Conservation (phyloP, 2,797 vertebrate species). For the Urocyon cinereoargenteus region DNA sequence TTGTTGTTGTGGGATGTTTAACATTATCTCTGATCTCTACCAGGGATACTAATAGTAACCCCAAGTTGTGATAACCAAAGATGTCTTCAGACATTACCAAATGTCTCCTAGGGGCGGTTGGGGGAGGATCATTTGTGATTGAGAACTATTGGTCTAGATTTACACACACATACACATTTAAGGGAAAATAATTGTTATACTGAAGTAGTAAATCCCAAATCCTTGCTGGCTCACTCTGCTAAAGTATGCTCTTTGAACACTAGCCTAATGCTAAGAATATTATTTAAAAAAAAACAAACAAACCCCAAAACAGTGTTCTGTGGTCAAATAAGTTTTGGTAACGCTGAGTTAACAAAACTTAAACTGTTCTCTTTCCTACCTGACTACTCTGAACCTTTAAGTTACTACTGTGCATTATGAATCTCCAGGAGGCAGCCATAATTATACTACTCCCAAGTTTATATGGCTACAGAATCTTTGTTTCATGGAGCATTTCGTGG, state of each 20-base stretch:
- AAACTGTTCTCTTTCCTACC: background rate
- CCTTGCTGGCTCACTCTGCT: background rate
- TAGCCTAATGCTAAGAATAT: background rate
- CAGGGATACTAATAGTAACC: background rate
- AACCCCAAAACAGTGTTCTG: background rate
- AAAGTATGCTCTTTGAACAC: background rate
- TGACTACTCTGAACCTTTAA: background rate
- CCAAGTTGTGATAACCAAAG: background rate
- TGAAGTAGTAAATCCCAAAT: slow-evolving; percentile 19
- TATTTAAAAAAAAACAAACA: background rate
- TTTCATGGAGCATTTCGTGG: background rate
- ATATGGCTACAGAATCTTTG: background rate
- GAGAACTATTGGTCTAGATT: background rate
- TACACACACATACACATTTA: background rate
- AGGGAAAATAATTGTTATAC: background rate
- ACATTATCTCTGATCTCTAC: background rate
- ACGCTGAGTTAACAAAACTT: background rate
- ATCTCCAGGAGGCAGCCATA: background rate
- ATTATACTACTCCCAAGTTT: background rate
- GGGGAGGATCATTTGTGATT: background rate
- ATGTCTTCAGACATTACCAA: background rate
- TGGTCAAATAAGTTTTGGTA: background rate
- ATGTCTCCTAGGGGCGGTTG: background rate
- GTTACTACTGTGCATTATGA: background rate
- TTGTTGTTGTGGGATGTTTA: background rate